Evolutionary conservation across 2,113 vertebrate genomes (phyloP).

Genomic region (Equus przewalskii): DNA sequence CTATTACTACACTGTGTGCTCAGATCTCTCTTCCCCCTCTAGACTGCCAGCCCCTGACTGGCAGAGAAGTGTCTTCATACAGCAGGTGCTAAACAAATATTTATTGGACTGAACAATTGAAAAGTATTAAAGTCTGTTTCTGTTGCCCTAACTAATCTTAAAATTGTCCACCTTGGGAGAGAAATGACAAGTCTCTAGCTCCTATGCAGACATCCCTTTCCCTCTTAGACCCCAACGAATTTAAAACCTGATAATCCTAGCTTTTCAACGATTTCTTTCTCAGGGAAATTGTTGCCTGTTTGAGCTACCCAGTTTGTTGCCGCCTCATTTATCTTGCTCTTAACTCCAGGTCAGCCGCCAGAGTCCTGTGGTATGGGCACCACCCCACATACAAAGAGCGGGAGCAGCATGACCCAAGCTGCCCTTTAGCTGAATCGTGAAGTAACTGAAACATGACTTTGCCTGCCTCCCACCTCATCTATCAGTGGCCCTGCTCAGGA

Average conservation of each 20-base stretch:
- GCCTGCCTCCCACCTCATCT: not conserved
- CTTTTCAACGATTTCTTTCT: not conserved
- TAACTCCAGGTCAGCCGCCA: not conserved
- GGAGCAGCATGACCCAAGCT: not conserved
- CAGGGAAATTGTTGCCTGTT: not conserved
- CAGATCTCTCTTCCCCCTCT: not conserved
- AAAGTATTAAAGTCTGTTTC: not conserved
- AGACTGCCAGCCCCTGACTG: not conserved
- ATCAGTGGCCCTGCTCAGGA: not conserved
- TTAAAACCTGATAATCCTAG: not conserved
- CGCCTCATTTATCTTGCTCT: not conserved
- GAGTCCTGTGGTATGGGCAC: fast-evolving
- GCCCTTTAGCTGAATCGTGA: not conserved
- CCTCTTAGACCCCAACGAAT: not conserved
- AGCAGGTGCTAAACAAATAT: not conserved
- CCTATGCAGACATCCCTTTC: not conserved
- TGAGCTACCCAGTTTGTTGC: not conserved
- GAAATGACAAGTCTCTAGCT: not conserved
- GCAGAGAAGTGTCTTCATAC: not conserved
- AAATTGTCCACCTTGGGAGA: not conserved
- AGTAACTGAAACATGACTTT: not conserved
- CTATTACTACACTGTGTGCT: not conserved
- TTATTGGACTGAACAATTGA: not conserved
- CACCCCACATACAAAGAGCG: not conserved
- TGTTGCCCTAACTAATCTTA: not conserved